Evolutionary conservation across 2,888 invertebrate species (phyloP), one percentile per base, ranked within the genome.

Genomic region (Coleophora deauratella): DNA sequence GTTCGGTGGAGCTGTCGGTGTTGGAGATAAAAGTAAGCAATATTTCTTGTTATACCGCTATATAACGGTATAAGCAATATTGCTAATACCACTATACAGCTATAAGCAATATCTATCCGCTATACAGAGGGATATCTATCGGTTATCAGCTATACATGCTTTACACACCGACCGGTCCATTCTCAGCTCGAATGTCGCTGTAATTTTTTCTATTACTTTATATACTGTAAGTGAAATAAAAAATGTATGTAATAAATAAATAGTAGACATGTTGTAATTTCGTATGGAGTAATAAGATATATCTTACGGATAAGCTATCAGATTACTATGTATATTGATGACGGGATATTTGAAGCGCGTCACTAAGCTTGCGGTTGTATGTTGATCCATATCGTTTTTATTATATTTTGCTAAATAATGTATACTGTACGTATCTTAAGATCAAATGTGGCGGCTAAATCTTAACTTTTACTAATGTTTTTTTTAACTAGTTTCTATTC

Each of bases 191-290:
- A 21, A 21, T 21, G 21, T 21, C 21, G 21, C 21, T 21, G 21
- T 21, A 21, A 21, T 66, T 66, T 65, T 69, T 72, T 72, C 60
- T 69, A 70, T 68, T 61, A 52, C 43, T 72, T 75, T 69, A 54
- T 68, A 65, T n/a, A 21, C 21, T 21, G 6, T 21, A 21, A 50
- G 43, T 43, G 54, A 51, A 57, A 63, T 4, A 21, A 21, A 63
- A 54, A 68, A 49, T 72, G 74, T 76, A 76, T 77, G 78, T 77
- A 77, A 56, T 72, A 67, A 61, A 70, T 49, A 69, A 21, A 60
- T 55, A 47, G 76, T 81, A 80, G 80, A 70, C 62, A n/a, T n/a
- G 74, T 70, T 74, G 75, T 75, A 74, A 76, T 73, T 77, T 79
- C 68, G 66, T 78, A 79, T 73, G 76, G 62, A 72, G 64, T 21